Evolutionary conservation across 2,888 invertebrate species (phyloP).

Genomic region (Tupiocoris notatus): DNA sequence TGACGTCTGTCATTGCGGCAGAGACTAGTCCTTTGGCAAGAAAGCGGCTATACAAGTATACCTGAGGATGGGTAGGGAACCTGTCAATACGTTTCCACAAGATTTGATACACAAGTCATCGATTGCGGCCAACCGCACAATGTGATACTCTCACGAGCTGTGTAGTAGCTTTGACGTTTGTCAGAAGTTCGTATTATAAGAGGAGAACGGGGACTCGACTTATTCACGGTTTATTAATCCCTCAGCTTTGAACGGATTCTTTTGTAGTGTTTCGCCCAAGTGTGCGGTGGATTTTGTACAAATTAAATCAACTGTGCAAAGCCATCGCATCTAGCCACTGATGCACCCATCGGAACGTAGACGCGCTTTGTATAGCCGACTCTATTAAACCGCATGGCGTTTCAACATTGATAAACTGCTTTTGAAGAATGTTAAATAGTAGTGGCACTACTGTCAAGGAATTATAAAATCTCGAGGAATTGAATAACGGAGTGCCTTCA

Average conservation of each 20-base stretch:
- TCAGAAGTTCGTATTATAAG: conserved; percentile 4
- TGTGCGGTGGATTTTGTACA: neutral
- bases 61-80: conserved; percentile 11
- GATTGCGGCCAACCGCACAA: conserved; percentile 19
- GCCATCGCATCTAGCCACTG: conserved; percentile 31
- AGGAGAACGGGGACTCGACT: conserved; percentile 9
- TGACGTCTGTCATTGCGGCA: conserved; percentile 1
- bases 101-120: conserved; percentile 38
- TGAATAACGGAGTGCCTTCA: too few species aligned
- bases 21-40: neutral
- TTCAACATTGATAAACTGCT: neutral
- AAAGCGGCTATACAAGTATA: conserved; percentile 8
- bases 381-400: neutral
- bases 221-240: conserved; percentile 39
- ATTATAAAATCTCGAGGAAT: too few species aligned
- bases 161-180: neutral
- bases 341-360: conserved; percentile 10
- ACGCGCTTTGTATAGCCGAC: neutral
- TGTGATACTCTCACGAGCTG: neutral
- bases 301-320: conserved; percentile 24
- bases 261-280: neutral
- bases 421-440: too few species aligned
- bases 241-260: neutral
- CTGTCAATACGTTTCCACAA: conserved; percentile 38
- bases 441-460: too few species aligned